A percentile compares a stretch with the other conserved stretches of the same genome.
Conservation (phyloP, 2,888 invertebrate species). For the Scaptomyza cyrtandrae region DNA sequence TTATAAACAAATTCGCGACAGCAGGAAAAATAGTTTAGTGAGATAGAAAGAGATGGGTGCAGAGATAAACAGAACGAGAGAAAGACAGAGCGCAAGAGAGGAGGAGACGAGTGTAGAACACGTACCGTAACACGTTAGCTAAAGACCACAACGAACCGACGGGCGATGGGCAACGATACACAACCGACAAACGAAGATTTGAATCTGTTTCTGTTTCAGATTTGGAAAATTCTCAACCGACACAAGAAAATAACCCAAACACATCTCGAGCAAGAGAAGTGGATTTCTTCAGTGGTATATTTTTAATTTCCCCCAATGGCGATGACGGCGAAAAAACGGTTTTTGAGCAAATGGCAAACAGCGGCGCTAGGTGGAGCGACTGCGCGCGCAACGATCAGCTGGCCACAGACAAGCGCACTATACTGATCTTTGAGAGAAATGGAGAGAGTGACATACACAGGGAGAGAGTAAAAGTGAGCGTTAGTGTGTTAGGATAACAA, state of each 20-base stretch:
- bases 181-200: slow-evolving; percentile 84
- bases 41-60: slow-evolving; percentile 17
- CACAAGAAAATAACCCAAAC: slow-evolving; percentile 28
- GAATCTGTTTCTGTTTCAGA: slow-evolving; percentile 80
- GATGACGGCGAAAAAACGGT: slow-evolving; percentile 23
- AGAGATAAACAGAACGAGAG: slow-evolving; percentile 12
- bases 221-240: slow-evolving; percentile 57
- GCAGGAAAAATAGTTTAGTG: slow-evolving; percentile 26
- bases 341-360: slow-evolving; percentile 63
- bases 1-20: slow-evolving; percentile 75
- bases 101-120: slow-evolving; percentile 38
- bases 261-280: slow-evolving; percentile 34
- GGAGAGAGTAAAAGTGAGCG: neutral
- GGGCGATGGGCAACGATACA: slow-evolving; percentile 64
- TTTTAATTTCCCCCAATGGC: slow-evolving; percentile 71
- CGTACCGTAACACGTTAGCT: slow-evolving; percentile 74
- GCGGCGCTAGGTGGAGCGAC: slow-evolving; percentile 42
- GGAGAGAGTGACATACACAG: neutral
- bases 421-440: slow-evolving; percentile 4
- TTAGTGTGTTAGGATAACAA: neutral
- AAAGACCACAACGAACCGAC: slow-evolving; percentile 41
- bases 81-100: slow-evolving; percentile 11
- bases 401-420: slow-evolving; percentile 27
- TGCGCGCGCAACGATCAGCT: slow-evolving; percentile 66
- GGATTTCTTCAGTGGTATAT: slow-evolving; percentile 51